Conservation (phyloP, 2,797 vertebrate genomes). For the Trachurus trachurus region DNA sequence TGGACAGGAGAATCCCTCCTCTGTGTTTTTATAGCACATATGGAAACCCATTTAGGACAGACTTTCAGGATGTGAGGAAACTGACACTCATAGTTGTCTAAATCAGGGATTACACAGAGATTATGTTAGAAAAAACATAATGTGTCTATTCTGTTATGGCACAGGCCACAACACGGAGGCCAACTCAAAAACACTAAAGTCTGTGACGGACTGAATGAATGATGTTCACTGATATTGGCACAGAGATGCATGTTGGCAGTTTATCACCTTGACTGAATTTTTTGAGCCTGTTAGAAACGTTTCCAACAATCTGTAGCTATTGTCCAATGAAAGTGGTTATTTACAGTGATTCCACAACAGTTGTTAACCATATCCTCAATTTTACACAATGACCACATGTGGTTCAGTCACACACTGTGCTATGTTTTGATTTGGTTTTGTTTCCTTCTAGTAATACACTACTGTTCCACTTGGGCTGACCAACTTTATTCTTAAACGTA, state of each 20-base stretch:
- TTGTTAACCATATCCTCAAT: too few species aligned
- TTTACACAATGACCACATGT: too few species aligned
- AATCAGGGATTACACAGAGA: not conserved
- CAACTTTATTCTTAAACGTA: not conserved
- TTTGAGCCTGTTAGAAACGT: too few species aligned
- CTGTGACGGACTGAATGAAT: not conserved
- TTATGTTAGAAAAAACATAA: not conserved
- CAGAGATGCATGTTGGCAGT: too few species aligned
- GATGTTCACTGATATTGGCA: too few species aligned
- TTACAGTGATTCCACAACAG: too few species aligned
- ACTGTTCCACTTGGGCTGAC: too few species aligned
- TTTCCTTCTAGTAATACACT: too few species aligned
- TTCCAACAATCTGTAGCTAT: too few species aligned
- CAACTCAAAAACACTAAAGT: not conserved
- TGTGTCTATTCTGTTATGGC: not conserved
- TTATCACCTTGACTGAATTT: too few species aligned
- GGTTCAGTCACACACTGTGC: too few species aligned
- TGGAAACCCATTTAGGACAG: not conserved
- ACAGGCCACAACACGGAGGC: not conserved
- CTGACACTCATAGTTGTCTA: not conserved
- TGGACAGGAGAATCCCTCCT: not conserved
- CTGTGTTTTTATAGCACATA: not conserved
- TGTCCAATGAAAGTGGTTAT: not conserved
- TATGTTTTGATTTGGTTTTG: too few species aligned
- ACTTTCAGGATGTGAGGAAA: conserved; percentile 1